Base-by-base conservation (phyloP, 1,140 invertebrate species). In the Aphaenogaster ashmeadi region DNA sequence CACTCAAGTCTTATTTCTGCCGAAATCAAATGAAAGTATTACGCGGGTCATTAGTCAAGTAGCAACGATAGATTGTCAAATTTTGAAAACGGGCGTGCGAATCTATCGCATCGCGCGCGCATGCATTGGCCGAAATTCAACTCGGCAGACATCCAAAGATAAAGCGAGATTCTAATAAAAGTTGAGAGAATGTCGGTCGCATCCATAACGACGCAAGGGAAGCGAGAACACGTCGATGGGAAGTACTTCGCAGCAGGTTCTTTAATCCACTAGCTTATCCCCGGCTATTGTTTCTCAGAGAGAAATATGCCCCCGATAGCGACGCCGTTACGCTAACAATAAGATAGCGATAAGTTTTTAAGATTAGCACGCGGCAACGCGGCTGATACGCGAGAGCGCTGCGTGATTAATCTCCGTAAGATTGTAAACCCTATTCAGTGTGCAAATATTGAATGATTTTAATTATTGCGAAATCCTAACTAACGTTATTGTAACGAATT, bases 71-170 rank as follows among this genome's bases (percentile, higher is more conserved):
- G 52, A 9, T 80, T 78, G 69, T 89, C 69, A 77, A 91, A 89
- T 91, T 89, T 69, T 44, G 56, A 87, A 91, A 91, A 87, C 89
- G 75, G 62, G 62, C 58, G 56, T 77, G 58, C 13, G 6, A 3
- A 21, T 21, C 13, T 11, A 47, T 21, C 21, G 50, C 66, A 85
- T 60, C 78, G 47, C 54, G 27, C 80, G 38, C 54, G 36, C 89
- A 87, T 15, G 33, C 89, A 89, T 91, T 91, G 89, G 89, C 85
- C 71, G 85, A 86, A 71, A 83, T 89, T 91, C 90, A 91, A 91
- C 79, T 91, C 80, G 90, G 90, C 90, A 89, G 64, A 27, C 88
- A 72, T 91, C 87, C 89, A 91, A 89, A 9, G 62, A 85, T 71
- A 87, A 74, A 87, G 84, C 56, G 87, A 88, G 90, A 85, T 91